Evolutionary conservation across 2,797 vertebrate genomes (phyloP), one percentile per base, ranked within the genome.

Genomic region (Myioborus melanocephalus): DNA sequence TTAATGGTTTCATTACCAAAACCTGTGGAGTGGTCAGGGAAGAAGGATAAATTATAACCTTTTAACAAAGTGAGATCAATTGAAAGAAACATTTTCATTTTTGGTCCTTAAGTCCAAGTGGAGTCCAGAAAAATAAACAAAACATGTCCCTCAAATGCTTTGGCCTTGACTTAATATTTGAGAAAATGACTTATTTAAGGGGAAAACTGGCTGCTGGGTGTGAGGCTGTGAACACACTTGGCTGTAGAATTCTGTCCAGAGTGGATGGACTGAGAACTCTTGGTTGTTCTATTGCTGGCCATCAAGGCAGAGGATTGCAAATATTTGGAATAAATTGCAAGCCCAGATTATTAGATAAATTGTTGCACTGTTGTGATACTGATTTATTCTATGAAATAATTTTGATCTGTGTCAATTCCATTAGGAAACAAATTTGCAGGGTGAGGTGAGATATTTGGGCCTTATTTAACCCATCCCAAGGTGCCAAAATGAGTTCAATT

Each of bases 1-100:
- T 87, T 64, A 79, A 84, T 60, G 34, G 39, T 79, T 89, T 79
- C 61, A 69, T 87, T 85, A 79, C 75, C 59, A 86, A 92, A 94
- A 73, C 27, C 47, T 77, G 68, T 46, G 35, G 43, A 68, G 26
- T 77, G 60, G 23, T 80, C 53, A 83, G 56, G 47, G 63, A 69
- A 76, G 52, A 91, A 68, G 34, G 27, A 14, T n/a, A 61, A 59
- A 10, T 70, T 86, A 14, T 50, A 70, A 73, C 46, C 52, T 83
- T 83, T 72, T 21, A 86, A 56, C 12, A 69, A 19, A 80, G 28
- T 80, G 59, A 76, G 47, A 57, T 22, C 20, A 61, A 30, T 4
- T 56, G 49, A 88, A 46, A n/a, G 14, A 90, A 72, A 69, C 61
- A 14, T 57, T 82, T 61, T 70, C 9, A 7, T 76, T 69, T 69